Evolutionary conservation across 37 sponge, comb jelly and placozoan genomes (phyloP), one percentile per base, ranked within the genome.

Genomic region (Axinella damicornis): DNA sequence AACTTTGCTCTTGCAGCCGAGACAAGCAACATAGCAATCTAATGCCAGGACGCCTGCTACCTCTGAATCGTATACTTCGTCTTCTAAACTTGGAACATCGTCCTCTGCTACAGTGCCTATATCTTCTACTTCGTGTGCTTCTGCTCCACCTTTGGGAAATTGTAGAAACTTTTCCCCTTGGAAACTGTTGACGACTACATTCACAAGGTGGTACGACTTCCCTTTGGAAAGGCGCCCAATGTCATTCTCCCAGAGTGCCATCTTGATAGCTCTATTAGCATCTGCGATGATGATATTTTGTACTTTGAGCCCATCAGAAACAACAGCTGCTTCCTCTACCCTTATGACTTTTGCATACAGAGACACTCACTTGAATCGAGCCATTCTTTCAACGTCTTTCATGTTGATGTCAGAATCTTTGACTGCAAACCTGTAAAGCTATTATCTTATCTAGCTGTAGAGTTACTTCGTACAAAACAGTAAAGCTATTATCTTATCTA

Each of bases 271-370:
- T 61, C n/a, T 61, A 61, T 22, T 61, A 25, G 62, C n/a, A 25
- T 61, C 62, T 61, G 62, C n/a, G 27, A 61, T 61, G 62, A 61
- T 61, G 62, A 61, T 14, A 61, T 61, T 61, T 25, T 61, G 62
- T 61, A 61, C 62, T 61, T 61, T 61, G 62, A 61, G 62, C 27
- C 62, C 62, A 61, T 61, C 62, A 27, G 62, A 61, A 61, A 61
- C 62, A 61, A 61, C 62, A 61, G 62, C 62, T 61, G 62, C 62
- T 61, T 61, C 62, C 13, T 61, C 62, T 61, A 61, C 62, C 62
- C 62, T 22, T 61, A 25, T 61, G 62, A 61, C 62, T 61, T 61
- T 61, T 61, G 62, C 62, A 61, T 61, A 61, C 62, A 61, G 62
- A 61, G 62, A 61, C 62, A 61, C 62, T 14, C 62, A 14, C 62